These are phyloP conservation scores for Sciaenops ocellatus DNA, from an alignment of 2,797 vertebrate genomes.

Conservation along the genomic window DNA sequence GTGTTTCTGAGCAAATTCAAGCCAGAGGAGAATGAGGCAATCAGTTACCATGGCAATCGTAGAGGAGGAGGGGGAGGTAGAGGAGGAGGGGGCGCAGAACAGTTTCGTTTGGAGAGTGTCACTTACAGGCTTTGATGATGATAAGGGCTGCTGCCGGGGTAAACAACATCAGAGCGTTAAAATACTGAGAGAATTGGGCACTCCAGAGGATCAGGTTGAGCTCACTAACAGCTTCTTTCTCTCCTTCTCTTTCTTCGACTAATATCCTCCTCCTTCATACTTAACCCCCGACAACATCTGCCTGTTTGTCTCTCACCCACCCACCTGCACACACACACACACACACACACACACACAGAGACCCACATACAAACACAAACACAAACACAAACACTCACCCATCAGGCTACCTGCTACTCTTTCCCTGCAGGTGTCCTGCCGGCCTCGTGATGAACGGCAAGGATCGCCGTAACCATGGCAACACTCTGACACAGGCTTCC, in stretches of 20 bases:
- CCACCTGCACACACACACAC: neutral
- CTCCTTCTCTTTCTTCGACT: slow-evolving; percentile 11
- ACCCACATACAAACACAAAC: neutral
- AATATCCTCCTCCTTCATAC: slow-evolving; percentile 34
- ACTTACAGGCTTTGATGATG: slow-evolving; percentile 76
- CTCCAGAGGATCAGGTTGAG: slow-evolving; percentile 54
- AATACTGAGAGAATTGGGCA: slow-evolving; percentile 59
- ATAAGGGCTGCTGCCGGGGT: slow-evolving; percentile 70
- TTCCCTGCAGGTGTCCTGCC: slow-evolving; percentile 55
- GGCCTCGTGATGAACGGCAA: slow-evolving; percentile 54
- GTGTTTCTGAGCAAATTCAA: slow-evolving; percentile 38
- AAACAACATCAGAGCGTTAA: slow-evolving; percentile 67
- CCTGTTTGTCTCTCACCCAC: slow-evolving; percentile 6
- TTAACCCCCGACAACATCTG: slow-evolving; percentile 32
- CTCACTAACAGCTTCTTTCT: slow-evolving; percentile 28
- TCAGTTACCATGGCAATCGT: slow-evolving; percentile 72
- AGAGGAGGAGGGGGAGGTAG: slow-evolving; percentile 36
- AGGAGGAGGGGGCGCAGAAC: slow-evolving; percentile 4
- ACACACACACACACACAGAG: neutral
- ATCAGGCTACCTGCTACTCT: slow-evolving; percentile 48
- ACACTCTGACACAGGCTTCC: slow-evolving; percentile 60
- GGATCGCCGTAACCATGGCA: slow-evolving; percentile 64
- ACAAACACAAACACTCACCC: slow-evolving; percentile 8
- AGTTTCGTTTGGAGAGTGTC: slow-evolving; percentile 69
- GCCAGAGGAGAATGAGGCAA: slow-evolving; percentile 63